A percentile compares a stretch with the other conserved stretches of the same genome.
phyloP scores from a whole-genome alignment of 2,797 vertebrate species.

The Poeciliopsis paucimaculata region DNA sequence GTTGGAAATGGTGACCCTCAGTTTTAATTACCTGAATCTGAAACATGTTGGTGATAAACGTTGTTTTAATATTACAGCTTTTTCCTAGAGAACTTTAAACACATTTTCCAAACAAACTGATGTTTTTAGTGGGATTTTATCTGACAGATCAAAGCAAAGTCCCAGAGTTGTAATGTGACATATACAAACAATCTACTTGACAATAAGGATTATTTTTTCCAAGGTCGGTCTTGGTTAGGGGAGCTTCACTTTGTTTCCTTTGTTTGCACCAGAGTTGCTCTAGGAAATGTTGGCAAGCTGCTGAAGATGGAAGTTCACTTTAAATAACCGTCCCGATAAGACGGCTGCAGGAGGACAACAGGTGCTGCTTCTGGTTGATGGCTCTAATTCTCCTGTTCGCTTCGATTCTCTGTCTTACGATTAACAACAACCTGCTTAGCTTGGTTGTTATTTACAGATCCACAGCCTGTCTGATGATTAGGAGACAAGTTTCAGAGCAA shows the following conservation, averaged over 20 bases:
- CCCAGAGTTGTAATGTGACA: neutral
- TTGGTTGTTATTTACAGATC: conserved; percentile 35
- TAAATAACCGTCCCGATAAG: conserved; percentile 3
- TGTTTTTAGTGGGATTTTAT: neutral
- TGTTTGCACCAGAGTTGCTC: conserved; percentile 6
- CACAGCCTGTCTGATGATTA: conserved; percentile 27
- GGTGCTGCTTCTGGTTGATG: conserved; percentile 40
- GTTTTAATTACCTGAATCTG: conserved; percentile 30
- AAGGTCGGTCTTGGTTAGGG: conserved; percentile 15
- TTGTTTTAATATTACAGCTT: neutral
- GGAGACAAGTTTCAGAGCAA: conserved; percentile 23
- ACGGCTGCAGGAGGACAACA: conserved; percentile 2
- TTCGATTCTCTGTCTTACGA: conserved; percentile 55
- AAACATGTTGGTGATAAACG: neutral
- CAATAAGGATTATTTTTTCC: neutral
- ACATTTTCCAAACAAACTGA: neutral
- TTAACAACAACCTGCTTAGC: conserved; percentile 40
- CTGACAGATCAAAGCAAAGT: neutral
- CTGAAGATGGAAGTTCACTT: conserved; percentile 18
- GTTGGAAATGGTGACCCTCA: conserved; percentile 4
- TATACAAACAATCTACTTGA: neutral
- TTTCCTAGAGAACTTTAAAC: neutral
- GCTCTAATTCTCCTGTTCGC: conserved; percentile 38
- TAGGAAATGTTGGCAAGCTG: conserved; percentile 9
- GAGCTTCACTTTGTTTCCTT: neutral